phyloP scores from a whole-genome alignment of 2,888 invertebrate species.

The Pantelozetes paolii region DNA sequence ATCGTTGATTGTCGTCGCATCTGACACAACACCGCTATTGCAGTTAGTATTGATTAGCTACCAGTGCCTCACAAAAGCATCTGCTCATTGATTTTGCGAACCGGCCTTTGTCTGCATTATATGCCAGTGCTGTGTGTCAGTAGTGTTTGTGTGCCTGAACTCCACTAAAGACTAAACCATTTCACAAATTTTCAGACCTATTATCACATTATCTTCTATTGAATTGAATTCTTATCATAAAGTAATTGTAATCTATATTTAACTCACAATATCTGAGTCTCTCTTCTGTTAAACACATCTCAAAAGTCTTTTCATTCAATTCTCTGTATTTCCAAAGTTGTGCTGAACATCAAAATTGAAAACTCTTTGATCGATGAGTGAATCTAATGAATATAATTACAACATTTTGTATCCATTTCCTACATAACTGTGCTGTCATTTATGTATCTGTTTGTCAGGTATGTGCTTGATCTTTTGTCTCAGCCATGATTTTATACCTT shows the following conservation, averaged over 20 bases:
- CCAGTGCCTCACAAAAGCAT: conserved; percentile 24
- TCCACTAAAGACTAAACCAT: conserved; percentile 13
- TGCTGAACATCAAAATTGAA: neutral
- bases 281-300: neutral
- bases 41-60: conserved; percentile 32
- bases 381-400: neutral
- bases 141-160: neutral
- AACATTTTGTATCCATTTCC: neutral
- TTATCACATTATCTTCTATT: conserved; percentile 30
- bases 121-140: neutral
- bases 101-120: neutral
- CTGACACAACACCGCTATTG: conserved; percentile 28
- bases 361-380: neutral
- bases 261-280: conserved; percentile 7
- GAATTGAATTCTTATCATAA: conserved; percentile 21
- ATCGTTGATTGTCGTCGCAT: conserved; percentile 27
- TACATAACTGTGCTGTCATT: neutral
- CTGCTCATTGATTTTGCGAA: conserved; percentile 29
- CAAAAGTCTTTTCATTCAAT: neutral
- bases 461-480: conserved; percentile 43
- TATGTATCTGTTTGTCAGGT: neutral
- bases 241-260: conserved; percentile 27
- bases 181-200: conserved; percentile 26
- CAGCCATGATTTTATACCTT: conserved; percentile 34
- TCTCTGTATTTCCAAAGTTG: neutral